phyloP scores from a whole-genome alignment of 1,140 invertebrate species.

The Drosophila melanogaster region Release_6_plus_ISO1_MT NT_033779.5:10575501-10576000 shows the following conservation, averaged over 20 bases:
- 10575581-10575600: slow-evolving; percentile 26
- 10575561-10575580: slow-evolving; percentile 8
- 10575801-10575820: slow-evolving; percentile 65
- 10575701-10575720: slow-evolving; percentile 5
- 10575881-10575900: slow-evolving; percentile 56
- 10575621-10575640: neutral
- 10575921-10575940: slow-evolving; percentile 1
- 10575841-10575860: slow-evolving; percentile 63
- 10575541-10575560: slow-evolving; percentile 20
- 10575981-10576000: slow-evolving; percentile 2
- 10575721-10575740: slow-evolving; percentile 45
- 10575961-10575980: slow-evolving; percentile 25
- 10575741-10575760: slow-evolving; percentile 49
- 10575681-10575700: slow-evolving; percentile 13
- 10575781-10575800: slow-evolving; percentile 1
- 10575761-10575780: slow-evolving; percentile 15
- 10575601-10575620: neutral
- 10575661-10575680: neutral
- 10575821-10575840: slow-evolving; percentile 47
- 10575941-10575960: slow-evolving; percentile 44
- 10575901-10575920: slow-evolving; percentile 74
- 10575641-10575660: neutral
- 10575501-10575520: slow-evolving; percentile 78
- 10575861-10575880: slow-evolving; percentile 61
- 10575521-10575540: slow-evolving; percentile 66